Evolutionary conservation across 1,140 invertebrate species (phyloP), one percentile per base, ranked within the genome.

Genomic region (Arctopsyche grandis): DNA sequence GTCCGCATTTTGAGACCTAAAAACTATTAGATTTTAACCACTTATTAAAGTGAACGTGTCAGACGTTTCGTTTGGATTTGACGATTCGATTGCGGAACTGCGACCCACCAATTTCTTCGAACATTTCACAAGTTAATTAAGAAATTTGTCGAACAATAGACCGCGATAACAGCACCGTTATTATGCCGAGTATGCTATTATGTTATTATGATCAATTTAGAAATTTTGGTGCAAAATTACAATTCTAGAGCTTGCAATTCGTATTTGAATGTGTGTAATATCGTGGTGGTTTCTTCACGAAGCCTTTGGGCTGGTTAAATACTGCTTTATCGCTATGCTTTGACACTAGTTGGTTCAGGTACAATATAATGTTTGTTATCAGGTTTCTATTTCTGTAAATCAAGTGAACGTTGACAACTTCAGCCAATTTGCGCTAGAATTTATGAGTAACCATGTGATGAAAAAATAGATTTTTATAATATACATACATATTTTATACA

Each of bases 321-420:
- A 12, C 22, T 26, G 14, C 9, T 66, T 12, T 26, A 29, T 66
- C 5, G n/a, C 21, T 60, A 66, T 66, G 26, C 63, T 26, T 66
- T 22, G 63, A 66, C 63, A 26, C 24, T 26, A 29, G 24, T 66
- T 12, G 63, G 22, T n/a, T 66, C 22, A 26, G 63, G 63, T 66
- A 60, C 56, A 29, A 66, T 26, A 24, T 44, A 19, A 48, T 71
- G 24, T 75, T 38, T 75, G 73, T 75, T 75, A 63, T 63, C 75
- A 63, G 26, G 56, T 63, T 52, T 46, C 26, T n/a, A 58, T n/a
- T 10, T 63, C 24, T 26, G 24, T 76, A 76, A 76, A 76, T 76
- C 75, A 76, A 60, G 43, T n/a, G 26, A 76, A 5, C 56, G 73
- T 26, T 26, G 73, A 58, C 73, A 60, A 52, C 9, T 24, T n/a